Conservation (phyloP, 2,797 vertebrate genomes). For the Rhadinocentrus ornatus region DNA sequence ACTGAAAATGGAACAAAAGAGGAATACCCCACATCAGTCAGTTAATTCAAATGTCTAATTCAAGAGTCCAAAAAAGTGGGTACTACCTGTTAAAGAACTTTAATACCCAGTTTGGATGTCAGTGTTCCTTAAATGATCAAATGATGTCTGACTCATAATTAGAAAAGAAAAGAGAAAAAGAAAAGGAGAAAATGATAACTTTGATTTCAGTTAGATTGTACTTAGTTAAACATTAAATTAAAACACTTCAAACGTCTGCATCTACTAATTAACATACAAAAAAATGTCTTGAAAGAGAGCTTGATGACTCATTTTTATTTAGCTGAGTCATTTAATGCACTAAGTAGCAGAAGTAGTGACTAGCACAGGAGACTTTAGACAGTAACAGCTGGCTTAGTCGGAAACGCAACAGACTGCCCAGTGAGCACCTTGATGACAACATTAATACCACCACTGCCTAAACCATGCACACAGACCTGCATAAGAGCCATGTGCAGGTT, state of each 20-base stretch:
- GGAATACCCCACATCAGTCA: background rate
- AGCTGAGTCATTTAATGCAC: background rate
- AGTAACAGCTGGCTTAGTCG: slow-evolving; percentile 49
- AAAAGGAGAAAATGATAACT: background rate
- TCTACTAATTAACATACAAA: background rate
- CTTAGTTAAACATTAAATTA: background rate
- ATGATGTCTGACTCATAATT: background rate
- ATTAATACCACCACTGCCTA: slow-evolving; percentile 19
- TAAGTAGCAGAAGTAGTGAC: background rate
- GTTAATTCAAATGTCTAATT: background rate
- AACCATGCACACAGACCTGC: slow-evolving; percentile 11
- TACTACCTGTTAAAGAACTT: background rate
- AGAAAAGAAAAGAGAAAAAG: background rate
- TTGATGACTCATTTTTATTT: background rate
- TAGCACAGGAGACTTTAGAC: slow-evolving; percentile 21
- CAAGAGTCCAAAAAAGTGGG: background rate
- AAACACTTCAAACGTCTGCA: background rate
- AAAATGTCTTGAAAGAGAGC: background rate
- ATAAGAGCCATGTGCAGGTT: slow-evolving; percentile 28
- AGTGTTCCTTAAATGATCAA: background rate
- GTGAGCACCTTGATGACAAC: slow-evolving; percentile 33
- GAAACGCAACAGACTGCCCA: slow-evolving; percentile 52
- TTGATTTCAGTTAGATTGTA: background rate
- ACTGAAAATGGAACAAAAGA: background rate
- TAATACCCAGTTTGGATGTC: background rate